phyloP scores from a whole-genome alignment of 2,797 vertebrate species.

The Triplophysa yarkandensis region DNA sequence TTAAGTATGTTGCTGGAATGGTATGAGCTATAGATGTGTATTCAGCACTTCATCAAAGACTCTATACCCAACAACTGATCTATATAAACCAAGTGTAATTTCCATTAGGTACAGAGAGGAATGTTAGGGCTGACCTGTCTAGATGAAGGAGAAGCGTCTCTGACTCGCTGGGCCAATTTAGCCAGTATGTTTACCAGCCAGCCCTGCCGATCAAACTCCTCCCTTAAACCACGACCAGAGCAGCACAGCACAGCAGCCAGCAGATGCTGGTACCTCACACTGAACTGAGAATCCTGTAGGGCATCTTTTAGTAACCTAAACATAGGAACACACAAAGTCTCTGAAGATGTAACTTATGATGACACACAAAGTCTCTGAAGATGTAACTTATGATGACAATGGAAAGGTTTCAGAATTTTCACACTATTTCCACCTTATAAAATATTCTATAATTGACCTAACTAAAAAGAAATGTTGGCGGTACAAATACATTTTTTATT shows the following conservation, averaged over 20 bases:
- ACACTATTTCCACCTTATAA: no score
- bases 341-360: no score
- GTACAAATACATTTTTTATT: no score
- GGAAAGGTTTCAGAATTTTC: no score
- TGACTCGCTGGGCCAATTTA: constrained; percentile 85
- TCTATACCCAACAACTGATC: no score
- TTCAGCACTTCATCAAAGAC: no score
- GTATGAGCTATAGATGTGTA: no score
- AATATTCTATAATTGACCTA: no score
- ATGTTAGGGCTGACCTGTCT: constrained; percentile 78
- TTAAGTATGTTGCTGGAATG: no score
- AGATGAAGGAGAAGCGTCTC: constrained; percentile 82
- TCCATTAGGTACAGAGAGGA: not conserved
- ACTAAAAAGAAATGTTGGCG: no score
- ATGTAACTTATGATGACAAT: no score
- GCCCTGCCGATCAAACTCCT: constrained; percentile 91
- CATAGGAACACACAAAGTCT: not conserved
- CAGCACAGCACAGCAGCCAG: constrained; percentile 94
- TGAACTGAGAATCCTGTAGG: constrained; percentile 95
- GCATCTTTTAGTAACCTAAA: constrained; percentile 92
- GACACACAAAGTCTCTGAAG: no score
- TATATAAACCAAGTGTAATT: not conserved
- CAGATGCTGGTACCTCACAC: constrained; percentile 91
- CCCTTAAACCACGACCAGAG: constrained; percentile 85
- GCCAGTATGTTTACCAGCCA: constrained; percentile 87